A percentile compares a stretch with the other conserved stretches of the same genome.
Evolutionary conservation across 2,113 vertebrate genomes (phyloP).

Genomic region (Sitta europaea): DNA sequence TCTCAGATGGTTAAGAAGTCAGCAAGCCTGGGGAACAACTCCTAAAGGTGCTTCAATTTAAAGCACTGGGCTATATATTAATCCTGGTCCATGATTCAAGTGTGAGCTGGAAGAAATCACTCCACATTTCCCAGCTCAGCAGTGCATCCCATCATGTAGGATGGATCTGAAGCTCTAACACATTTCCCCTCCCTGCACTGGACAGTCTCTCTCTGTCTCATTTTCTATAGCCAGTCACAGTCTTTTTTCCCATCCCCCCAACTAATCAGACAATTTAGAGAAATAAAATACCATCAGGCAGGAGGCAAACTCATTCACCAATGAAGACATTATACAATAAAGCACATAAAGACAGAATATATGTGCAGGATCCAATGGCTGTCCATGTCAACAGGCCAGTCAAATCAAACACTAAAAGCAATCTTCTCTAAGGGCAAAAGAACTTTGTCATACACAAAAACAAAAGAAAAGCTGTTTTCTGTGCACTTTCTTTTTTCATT

Average conservation of each 20-base stretch:
- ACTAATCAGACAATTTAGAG: background rate
- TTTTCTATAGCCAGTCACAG: background rate
- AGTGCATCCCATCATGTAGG: rapidly evolving
- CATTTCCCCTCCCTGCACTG: background rate
- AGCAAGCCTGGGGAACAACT: background rate
- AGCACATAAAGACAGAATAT: background rate
- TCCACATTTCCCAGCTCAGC: background rate
- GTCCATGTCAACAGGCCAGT: background rate
- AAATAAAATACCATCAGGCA: background rate
- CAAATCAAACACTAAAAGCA: background rate
- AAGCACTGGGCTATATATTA: background rate
- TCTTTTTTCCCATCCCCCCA: background rate
- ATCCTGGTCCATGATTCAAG: background rate
- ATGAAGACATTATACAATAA: background rate
- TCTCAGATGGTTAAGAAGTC: background rate
- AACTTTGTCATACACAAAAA: background rate
- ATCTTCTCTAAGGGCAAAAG: background rate
- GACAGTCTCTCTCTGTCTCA: background rate
- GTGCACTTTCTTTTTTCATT: background rate
- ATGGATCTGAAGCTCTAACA: background rate
- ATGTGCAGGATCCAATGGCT: background rate
- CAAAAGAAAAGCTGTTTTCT: background rate
- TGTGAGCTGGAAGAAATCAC: background rate
- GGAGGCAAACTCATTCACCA: background rate
- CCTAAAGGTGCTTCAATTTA: background rate